Percentiles rank a stretch among this genome's conserved stretches.
Conservation (phyloP, 2,113 vertebrate species). For the Tyrannus savana region DNA sequence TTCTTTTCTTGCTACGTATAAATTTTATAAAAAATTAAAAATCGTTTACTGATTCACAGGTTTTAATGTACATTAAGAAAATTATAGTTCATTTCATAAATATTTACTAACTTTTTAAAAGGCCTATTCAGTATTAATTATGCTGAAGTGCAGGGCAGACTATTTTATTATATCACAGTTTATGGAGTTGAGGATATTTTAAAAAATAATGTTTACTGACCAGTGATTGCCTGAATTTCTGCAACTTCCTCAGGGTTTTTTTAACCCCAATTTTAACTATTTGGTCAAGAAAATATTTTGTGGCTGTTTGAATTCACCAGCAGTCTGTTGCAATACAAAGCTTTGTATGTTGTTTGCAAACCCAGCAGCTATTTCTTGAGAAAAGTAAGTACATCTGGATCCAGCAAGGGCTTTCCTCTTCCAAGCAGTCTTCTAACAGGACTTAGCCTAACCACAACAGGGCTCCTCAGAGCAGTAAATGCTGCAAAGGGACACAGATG, state of each 20-base stretch:
- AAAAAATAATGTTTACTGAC: neutral
- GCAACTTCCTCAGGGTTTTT: neutral
- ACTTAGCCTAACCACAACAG: neutral
- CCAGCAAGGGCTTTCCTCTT: neutral
- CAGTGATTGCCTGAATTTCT: neutral
- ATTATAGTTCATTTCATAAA: neutral
- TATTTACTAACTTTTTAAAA: conserved; percentile 11
- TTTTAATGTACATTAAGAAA: neutral
- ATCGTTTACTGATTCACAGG: neutral
- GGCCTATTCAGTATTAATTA: neutral
- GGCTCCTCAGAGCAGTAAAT: neutral
- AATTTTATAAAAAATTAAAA: neutral
- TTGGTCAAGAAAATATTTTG: neutral
- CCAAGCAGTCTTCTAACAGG: neutral
- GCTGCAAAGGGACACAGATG: neutral
- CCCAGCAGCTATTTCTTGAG: neutral
- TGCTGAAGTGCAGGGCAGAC: neutral
- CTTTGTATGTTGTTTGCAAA: neutral
- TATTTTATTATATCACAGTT: neutral
- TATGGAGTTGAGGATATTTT: neutral
- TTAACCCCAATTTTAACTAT: neutral
- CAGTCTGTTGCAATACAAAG: neutral
- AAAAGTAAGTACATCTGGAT: neutral
- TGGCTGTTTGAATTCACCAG: neutral
- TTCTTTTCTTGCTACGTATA: neutral